Evolutionary conservation across 2,888 invertebrate species (phyloP).

Genomic region (Scelioninae gen. 1): DNA sequence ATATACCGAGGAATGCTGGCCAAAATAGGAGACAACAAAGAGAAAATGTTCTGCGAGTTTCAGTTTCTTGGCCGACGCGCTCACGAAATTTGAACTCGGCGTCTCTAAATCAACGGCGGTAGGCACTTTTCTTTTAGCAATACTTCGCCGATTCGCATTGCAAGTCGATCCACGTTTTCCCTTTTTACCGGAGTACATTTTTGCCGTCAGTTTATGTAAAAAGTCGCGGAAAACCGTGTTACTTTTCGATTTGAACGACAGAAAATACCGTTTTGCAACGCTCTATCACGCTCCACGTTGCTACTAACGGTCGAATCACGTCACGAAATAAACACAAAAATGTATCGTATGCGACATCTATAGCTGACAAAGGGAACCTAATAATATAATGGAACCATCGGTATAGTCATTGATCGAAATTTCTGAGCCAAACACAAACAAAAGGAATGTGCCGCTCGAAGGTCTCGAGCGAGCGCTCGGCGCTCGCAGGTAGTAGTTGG

Average conservation of each 20-base stretch:
- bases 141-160: constrained; percentile 27
- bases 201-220: constrained; percentile 34
- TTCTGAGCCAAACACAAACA: too few relatives aligned
- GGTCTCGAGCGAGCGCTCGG: constrained; percentile 31
- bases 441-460: too few relatives aligned
- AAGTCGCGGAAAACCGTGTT: constrained; percentile 34
- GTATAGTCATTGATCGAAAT: constrained; percentile 27
- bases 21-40: too few relatives aligned
- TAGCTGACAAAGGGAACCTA: too few relatives aligned
- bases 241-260: constrained; percentile 35
- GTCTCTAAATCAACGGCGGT: constrained; percentile 40
- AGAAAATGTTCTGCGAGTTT: too few relatives aligned
- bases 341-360: too few relatives aligned
- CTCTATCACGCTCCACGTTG: constrained; percentile 13
- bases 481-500: constrained; percentile 32
- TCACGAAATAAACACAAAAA: too few relatives aligned
- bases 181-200: constrained; percentile 31
- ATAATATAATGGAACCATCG: constrained; percentile 33
- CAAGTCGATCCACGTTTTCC: constrained; percentile 23
- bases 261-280: constrained; percentile 31
- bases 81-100: constrained; percentile 26
- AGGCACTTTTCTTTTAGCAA: constrained; percentile 46
- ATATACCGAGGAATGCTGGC: too few relatives aligned
- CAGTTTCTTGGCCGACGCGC: constrained; percentile 28
- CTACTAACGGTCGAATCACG: constrained; percentile 40